These are phyloP conservation scores for Cryptotis parvus DNA, from an alignment of 2,113 vertebrate species.

Conservation along the genomic window DNA sequence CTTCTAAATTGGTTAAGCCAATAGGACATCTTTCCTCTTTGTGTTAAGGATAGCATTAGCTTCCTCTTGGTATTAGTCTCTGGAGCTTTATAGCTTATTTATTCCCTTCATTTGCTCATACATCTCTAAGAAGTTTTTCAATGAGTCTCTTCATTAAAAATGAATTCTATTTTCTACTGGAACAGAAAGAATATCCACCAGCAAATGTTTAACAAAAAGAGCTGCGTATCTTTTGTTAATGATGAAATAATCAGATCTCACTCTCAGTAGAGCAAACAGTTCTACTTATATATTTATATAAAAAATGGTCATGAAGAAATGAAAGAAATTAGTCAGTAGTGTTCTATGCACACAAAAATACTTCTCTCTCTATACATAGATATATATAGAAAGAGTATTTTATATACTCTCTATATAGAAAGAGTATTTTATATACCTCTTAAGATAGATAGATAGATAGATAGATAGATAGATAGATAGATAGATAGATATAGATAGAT, in stretches of 20 bases:
- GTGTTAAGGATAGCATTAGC: too few species aligned
- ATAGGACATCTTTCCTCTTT: background rate
- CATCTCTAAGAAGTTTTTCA: background rate
- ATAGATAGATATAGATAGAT: too few species aligned
- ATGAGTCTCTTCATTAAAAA: conserved; percentile 24
- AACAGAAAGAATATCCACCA: background rate
- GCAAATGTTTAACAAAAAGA: background rate
- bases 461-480: too few species aligned
- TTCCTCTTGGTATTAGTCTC: background rate
- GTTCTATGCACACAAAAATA: too few species aligned
- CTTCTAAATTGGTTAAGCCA: background rate
- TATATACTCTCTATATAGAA: too few species aligned
- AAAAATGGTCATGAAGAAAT: background rate
- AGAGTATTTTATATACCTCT: too few species aligned
- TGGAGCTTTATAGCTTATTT: background rate
- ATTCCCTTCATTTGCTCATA: background rate
- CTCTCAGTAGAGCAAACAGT: background rate
- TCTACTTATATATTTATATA: background rate
- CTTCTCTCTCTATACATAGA: too few species aligned
- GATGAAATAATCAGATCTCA: conserved; percentile 27
- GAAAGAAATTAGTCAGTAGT: background rate
- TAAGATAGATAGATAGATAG: too few species aligned
- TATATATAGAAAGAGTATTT: too few species aligned
- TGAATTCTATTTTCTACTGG: conserved; percentile 27
- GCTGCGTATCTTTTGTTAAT: background rate